Evolutionary conservation across 2,113 vertebrate species (phyloP), one percentile per base, ranked within the genome.

Genomic region (Myocastor coypus): DNA sequence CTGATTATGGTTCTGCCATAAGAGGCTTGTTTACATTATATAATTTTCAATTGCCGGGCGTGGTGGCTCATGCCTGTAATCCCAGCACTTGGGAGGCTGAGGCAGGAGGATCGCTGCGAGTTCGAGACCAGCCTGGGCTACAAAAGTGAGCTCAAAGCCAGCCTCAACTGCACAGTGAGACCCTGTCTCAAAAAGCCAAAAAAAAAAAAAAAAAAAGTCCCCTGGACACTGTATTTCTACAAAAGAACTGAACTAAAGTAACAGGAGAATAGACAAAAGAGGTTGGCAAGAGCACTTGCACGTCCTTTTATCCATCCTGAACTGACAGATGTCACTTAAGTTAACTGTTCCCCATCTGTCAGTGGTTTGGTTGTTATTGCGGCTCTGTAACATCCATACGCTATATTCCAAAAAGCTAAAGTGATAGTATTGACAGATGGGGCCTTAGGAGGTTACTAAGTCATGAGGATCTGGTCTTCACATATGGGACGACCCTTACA

Each of bases 31-130:
- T 87, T 83, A 80, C 7, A 6, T 32, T 63, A 78, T 17, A 82
- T 91, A 22, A 92, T 80, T 95, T 95, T 86, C n/a, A 91, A 57
- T 64, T n/a, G n/a, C n/a, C n/a, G n/a, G n/a, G n/a, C n/a, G n/a
- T n/a, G n/a, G n/a, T n/a, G n/a, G n/a, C n/a, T n/a, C n/a, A n/a
- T n/a, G n/a, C n/a, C n/a, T n/a, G n/a, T n/a, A n/a, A n/a, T n/a
- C n/a, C n/a, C n/a, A n/a, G n/a, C n/a, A n/a, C n/a, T n/a, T n/a
- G n/a, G n/a, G n/a, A n/a, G n/a, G n/a, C n/a, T n/a, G n/a, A n/a
- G n/a, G n/a, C n/a, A n/a, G n/a, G n/a, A n/a, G n/a, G n/a, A n/a
- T n/a, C n/a, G n/a, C n/a, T n/a, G n/a, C n/a, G n/a, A n/a, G n/a
- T n/a, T n/a, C n/a, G n/a, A n/a, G n/a, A n/a, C n/a, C n/a, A n/a